phyloP scores from a whole-genome alignment of 1,140 invertebrate species.

The Procambarus clarkii region DNA sequence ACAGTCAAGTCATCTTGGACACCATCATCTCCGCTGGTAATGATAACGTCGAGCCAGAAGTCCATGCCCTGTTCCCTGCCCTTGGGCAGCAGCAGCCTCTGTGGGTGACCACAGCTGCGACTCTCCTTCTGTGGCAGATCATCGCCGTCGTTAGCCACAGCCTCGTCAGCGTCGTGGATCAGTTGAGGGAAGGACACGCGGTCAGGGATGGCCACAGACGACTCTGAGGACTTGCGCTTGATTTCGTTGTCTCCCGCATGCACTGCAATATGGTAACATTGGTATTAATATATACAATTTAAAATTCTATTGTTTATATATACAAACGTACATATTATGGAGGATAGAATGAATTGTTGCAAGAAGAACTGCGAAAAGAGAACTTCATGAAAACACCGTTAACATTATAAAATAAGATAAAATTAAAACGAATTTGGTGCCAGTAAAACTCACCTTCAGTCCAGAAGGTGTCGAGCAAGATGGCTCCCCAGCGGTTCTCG shows the following conservation, averaged over 20 bases:
- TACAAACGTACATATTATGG: too few relatives aligned
- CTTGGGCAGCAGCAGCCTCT: constrained; percentile 45
- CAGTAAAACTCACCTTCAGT: constrained; percentile 51
- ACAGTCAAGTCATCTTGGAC: not conserved
- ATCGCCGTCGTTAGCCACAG: not conserved
- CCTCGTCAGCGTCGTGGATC: constrained; percentile 20
- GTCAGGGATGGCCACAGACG: constrained; percentile 25
- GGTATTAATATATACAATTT: too few relatives aligned
- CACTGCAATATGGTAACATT: not conserved
- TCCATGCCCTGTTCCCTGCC: constrained; percentile 22
- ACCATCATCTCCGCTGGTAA: constrained; percentile 33
- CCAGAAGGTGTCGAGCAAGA: constrained; percentile 81
- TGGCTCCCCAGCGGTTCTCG: constrained; percentile 80
- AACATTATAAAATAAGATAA: not conserved
- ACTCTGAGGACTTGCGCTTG: constrained; percentile 2
- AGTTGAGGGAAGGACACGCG: constrained; percentile 12
- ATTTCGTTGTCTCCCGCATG: not conserved
- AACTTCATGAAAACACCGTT: too few relatives aligned
- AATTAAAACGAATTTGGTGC: not conserved
- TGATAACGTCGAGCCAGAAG: constrained; percentile 10
- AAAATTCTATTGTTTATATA: too few relatives aligned
- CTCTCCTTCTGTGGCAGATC: not conserved
- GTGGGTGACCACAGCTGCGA: constrained; percentile 23
- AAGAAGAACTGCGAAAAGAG: not conserved
- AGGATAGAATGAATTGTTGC: too few relatives aligned